Evolutionary conservation across 2,113 vertebrate genomes (phyloP).

Genomic region (Tauraco erythrolophus): DNA sequence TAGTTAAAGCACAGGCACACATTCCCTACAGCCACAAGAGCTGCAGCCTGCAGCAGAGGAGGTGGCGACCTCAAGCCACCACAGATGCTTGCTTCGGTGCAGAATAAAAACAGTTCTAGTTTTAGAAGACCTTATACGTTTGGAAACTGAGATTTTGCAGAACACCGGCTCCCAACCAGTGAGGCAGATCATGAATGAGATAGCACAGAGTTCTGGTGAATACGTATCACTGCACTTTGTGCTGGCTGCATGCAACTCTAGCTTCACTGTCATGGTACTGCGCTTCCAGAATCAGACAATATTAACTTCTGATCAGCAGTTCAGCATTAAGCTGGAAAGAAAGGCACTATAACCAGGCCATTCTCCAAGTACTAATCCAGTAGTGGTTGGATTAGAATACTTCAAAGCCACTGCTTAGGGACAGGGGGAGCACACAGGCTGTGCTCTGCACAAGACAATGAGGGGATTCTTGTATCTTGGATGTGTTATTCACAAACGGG

Average conservation of each 20-base stretch:
- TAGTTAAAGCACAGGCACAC: neutral
- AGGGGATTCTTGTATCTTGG: neutral
- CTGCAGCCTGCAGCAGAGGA: neutral
- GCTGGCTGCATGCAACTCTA: neutral
- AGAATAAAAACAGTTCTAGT: neutral
- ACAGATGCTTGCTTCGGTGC: neutral
- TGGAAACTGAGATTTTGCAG: neutral
- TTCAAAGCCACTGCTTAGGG: slow-evolving; percentile 1
- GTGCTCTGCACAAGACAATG: neutral
- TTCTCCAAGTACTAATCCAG: slow-evolving; percentile 44
- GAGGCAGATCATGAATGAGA: neutral
- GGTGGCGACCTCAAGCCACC: neutral
- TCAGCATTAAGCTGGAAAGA: slow-evolving; percentile 40
- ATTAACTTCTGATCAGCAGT: slow-evolving; percentile 64
- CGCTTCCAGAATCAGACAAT: slow-evolving; percentile 37
- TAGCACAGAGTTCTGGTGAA: neutral
- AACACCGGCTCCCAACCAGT: neutral
- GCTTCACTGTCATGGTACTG: neutral
- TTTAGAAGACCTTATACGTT: neutral
- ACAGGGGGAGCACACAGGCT: neutral
- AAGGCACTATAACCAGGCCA: neutral
- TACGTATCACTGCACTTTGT: neutral
- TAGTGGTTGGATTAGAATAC: neutral
- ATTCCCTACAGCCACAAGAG: neutral
- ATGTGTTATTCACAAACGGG: neutral